These are phyloP conservation scores for Clinocottus analis DNA, from an alignment of 2,113 vertebrate species.

Conservation along the genomic window DNA sequence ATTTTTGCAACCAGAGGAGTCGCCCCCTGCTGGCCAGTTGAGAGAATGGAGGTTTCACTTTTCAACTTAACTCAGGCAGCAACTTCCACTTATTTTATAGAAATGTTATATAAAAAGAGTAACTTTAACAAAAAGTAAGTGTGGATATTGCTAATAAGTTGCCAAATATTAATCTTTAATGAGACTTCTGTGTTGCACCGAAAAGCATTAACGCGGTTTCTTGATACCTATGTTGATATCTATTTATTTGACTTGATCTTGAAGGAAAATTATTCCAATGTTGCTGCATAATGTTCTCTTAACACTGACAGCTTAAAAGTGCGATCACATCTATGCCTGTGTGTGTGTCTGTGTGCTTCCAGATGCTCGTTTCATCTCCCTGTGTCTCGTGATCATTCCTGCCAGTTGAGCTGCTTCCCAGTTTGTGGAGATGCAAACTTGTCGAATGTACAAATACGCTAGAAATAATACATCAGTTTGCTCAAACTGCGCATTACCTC, in stretches of 20 bases:
- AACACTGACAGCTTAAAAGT: not conserved
- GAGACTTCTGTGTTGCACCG: not conserved
- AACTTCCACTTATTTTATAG: too few relatives aligned
- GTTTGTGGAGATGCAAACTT: conserved; percentile 40
- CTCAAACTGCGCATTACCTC: conserved; percentile 25
- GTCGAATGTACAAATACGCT: conserved; percentile 45
- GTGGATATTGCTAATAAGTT: not conserved
- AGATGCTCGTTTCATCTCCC: conserved; percentile 33
- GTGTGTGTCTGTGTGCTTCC: not conserved
- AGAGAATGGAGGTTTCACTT: too few relatives aligned
- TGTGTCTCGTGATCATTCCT: conserved; percentile 13
- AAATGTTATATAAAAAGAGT: not conserved
- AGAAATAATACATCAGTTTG: conserved; percentile 39
- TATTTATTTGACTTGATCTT: not conserved
- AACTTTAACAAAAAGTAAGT: not conserved
- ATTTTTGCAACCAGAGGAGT: not conserved
- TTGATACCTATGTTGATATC: not conserved
- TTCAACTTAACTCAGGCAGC: too few relatives aligned
- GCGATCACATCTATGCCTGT: not conserved
- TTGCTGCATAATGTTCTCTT: conserved; percentile 6
- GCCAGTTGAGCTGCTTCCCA: conserved; percentile 41
- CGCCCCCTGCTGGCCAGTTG: not conserved
- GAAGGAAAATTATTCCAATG: not conserved
- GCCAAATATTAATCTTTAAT: conserved; percentile 1
- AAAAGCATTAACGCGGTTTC: not conserved